These are phyloP conservation scores for Lycocorax pyrrhopterus DNA, from an alignment of 2,113 vertebrate species.

Conservation along the genomic window DNA sequence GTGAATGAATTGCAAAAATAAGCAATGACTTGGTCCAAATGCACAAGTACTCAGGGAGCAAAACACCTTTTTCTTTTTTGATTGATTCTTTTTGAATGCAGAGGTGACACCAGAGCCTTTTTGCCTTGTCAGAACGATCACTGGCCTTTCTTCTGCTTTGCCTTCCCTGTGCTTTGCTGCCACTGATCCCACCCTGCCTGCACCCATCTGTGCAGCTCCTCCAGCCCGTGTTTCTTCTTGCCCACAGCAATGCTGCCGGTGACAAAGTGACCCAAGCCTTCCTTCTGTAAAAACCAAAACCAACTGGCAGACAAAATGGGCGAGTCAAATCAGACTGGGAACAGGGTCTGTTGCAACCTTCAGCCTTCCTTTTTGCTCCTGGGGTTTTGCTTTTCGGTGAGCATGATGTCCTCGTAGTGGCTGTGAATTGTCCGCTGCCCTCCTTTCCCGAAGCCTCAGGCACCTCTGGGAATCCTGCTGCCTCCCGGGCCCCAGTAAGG, in stretches of 20 bases:
- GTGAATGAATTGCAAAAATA: not conserved
- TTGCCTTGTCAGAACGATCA: not conserved
- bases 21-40: not conserved
- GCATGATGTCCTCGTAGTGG: rapidly evolving
- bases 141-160: not conserved
- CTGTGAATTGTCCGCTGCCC: rapidly evolving
- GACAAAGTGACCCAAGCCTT: not conserved
- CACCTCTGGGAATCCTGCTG: not conserved
- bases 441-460: rapidly evolving
- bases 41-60: not conserved
- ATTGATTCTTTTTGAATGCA: not conserved
- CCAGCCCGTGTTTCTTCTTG: not conserved
- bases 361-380: not conserved
- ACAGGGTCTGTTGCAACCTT: not conserved
- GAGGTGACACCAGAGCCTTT: not conserved
- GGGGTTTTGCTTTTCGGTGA: not conserved
- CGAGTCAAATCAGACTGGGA: rapidly evolving
- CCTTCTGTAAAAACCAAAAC: not conserved
- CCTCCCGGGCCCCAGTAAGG: not conserved
- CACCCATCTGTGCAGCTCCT: not conserved
- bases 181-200: too few species aligned
- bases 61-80: not conserved
- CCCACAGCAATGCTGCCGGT: rapidly evolving
- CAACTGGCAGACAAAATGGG: not conserved
- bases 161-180: not conserved